Conservation (phyloP, 2,888 invertebrate genomes). For the Chironomus riparius region DNA sequence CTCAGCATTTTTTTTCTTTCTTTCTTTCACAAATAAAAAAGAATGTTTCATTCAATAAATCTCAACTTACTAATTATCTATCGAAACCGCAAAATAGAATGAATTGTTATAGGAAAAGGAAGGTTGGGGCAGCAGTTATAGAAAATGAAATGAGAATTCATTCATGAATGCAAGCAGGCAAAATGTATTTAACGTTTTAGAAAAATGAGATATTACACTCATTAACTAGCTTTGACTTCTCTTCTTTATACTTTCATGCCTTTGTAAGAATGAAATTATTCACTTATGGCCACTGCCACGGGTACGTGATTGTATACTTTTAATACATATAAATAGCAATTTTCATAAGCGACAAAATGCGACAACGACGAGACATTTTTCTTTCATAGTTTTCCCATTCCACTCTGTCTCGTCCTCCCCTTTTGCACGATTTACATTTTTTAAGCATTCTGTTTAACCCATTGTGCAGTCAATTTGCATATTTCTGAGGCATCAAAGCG, state of each 20-base stretch:
- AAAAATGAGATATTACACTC: background rate
- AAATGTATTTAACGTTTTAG: background rate
- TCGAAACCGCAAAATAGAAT: background rate
- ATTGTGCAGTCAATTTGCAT: constrained; percentile 25
- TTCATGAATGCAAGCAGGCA: background rate
- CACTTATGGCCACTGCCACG: background rate
- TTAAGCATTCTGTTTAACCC: constrained; percentile 2
- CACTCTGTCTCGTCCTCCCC: background rate
- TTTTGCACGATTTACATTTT: constrained; percentile 19
- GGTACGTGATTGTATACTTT: background rate
- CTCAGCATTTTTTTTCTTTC: background rate
- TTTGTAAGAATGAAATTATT: background rate
- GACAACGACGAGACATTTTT: no score
- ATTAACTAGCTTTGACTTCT: background rate
- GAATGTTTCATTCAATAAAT: background rate
- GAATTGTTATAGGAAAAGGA: background rate
- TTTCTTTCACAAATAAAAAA: background rate
- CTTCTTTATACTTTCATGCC: background rate
- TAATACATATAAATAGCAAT: no score
- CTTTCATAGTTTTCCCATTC: no score
- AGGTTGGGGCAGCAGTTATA: no score
- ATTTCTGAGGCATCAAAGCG: constrained; percentile 27
- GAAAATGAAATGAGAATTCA: background rate
- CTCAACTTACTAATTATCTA: background rate
- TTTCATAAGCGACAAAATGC: no score